Conservation (phyloP, 1,140 invertebrate species). For the Monochamus saltuarius region DNA sequence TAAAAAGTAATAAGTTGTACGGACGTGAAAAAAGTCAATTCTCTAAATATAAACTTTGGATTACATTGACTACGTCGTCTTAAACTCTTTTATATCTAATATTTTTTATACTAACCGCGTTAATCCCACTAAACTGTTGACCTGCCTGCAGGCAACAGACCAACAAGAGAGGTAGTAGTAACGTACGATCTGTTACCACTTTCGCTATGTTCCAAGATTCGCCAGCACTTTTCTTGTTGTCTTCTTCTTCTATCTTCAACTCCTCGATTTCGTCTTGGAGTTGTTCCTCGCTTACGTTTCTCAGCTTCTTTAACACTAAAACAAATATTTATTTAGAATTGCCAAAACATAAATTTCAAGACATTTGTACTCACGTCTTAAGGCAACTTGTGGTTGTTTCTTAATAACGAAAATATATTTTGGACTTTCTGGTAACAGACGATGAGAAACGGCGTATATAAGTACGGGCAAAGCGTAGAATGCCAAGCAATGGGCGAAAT, state of each 20-base stretch:
- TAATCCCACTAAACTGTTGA: conserved; percentile 85
- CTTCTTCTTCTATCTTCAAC: conserved; percentile 47
- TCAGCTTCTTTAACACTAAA: conserved; percentile 57
- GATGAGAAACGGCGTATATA: conserved; percentile 60
- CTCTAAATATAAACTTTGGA: too few relatives aligned
- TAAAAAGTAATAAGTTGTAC: background rate
- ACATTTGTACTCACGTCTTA: conserved; percentile 59
- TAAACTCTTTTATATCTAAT: too few relatives aligned
- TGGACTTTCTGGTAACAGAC: conserved; percentile 78
- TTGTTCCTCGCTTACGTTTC: conserved; percentile 52
- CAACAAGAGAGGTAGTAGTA: conserved; percentile 70
- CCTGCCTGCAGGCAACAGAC: conserved; percentile 74
- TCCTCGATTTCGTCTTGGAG: conserved; percentile 56
- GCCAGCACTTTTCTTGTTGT: conserved; percentile 41
- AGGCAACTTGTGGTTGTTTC: conserved; percentile 61
- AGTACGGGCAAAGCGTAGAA: conserved; percentile 62
- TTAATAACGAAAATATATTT: conserved; percentile 78
- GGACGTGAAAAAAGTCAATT: too few relatives aligned
- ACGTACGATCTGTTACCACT: conserved; percentile 56
- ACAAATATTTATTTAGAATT: too few relatives aligned
- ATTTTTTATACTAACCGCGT: conserved; percentile 72
- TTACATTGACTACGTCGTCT: too few relatives aligned
- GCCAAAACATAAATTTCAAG: too few relatives aligned
- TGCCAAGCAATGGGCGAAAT: conserved; percentile 72
- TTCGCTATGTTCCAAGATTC: conserved; percentile 57